phyloP scores from a whole-genome alignment of 2,888 invertebrate species.

The Leptogaster cylindrica region DNA sequence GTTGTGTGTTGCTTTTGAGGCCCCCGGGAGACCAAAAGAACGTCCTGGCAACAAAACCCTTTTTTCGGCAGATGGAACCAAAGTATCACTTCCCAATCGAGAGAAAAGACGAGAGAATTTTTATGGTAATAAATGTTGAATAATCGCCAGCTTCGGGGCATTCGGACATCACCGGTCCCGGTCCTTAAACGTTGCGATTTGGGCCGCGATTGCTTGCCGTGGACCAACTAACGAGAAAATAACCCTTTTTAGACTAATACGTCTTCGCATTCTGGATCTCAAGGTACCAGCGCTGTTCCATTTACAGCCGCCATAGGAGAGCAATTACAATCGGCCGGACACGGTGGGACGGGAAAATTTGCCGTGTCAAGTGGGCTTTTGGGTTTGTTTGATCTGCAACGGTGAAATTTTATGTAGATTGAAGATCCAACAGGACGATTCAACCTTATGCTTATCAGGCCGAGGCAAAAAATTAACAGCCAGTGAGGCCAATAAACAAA shows the following conservation, averaged over 20 bases:
- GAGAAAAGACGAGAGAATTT: constrained; percentile 34
- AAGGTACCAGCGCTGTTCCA: too few relatives aligned
- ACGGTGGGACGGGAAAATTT: too few relatives aligned
- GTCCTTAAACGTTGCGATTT: background rate
- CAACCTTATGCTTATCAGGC: too few relatives aligned
- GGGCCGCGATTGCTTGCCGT: background rate
- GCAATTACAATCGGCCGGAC: too few relatives aligned
- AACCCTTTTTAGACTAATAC: constrained; percentile 16
- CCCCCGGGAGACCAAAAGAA: background rate
- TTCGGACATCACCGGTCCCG: background rate
- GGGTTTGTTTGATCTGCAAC: too few relatives aligned
- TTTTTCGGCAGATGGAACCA: constrained; percentile 1
- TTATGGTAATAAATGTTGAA: constrained; percentile 36
- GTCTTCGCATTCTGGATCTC: too few relatives aligned
- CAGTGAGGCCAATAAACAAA: too few relatives aligned
- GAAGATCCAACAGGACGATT: too few relatives aligned
- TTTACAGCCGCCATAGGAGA: too few relatives aligned
- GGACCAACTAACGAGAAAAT: constrained; percentile 14
- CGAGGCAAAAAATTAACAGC: too few relatives aligned
- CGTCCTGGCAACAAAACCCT: background rate
- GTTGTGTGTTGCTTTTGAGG: background rate
- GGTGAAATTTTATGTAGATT: too few relatives aligned
- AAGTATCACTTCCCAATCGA: constrained; percentile 31
- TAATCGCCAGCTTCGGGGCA: constrained; percentile 22
- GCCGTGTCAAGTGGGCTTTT: too few relatives aligned